Conservation (phyloP, 2,113 vertebrate genomes). For the Fregetta grallaria region DNA sequence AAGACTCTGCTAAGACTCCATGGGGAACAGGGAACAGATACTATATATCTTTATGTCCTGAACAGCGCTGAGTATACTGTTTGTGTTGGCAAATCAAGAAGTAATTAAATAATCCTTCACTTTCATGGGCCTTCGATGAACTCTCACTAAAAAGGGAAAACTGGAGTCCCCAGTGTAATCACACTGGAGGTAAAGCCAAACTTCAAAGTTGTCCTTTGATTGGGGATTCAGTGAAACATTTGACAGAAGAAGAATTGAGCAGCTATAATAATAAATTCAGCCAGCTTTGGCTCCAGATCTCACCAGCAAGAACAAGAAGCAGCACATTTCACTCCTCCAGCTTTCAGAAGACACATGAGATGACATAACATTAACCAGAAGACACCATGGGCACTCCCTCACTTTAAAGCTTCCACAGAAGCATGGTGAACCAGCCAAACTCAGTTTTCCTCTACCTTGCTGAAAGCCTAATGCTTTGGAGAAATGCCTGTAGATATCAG, state of each 20-base stretch:
- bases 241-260: neutral
- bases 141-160: neutral
- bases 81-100: neutral
- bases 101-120: constrained; percentile 54
- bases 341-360: neutral
- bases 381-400: neutral
- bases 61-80: neutral
- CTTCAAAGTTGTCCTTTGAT: neutral
- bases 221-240: neutral
- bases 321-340: neutral
- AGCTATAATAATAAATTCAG: neutral
- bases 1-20: neutral
- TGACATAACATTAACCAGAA: neutral
- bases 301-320: neutral
- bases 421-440: accelerated
- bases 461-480: neutral
- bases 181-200: neutral
- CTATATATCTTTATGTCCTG: neutral
- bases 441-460: neutral
- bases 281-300: neutral
- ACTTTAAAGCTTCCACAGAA: neutral
- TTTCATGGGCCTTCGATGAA: neutral
- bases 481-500: neutral
- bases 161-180: neutral
- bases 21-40: neutral